These are phyloP conservation scores for Phalera bucephala DNA, from an alignment of 2,888 invertebrate genomes.

Conservation along the genomic window DNA sequence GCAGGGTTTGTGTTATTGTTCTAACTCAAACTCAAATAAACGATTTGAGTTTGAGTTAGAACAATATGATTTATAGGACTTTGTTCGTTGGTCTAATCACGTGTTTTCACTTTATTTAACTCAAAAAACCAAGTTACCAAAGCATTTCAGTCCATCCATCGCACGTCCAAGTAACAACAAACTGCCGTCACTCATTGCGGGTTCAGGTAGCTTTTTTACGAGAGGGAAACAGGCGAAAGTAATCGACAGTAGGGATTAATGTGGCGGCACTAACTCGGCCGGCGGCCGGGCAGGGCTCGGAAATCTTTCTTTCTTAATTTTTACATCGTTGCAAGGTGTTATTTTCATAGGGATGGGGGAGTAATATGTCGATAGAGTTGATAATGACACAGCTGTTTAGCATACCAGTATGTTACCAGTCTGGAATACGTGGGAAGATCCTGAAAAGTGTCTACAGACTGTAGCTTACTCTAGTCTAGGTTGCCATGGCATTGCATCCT, in stretches of 20 bases:
- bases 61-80: too few relatives aligned
- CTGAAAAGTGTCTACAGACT: too few relatives aligned
- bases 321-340: slow-evolving; percentile 80
- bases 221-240: slow-evolving; percentile 42
- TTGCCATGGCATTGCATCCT: too few relatives aligned
- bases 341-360: slow-evolving; percentile 36
- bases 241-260: slow-evolving; percentile 78
- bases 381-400: too few relatives aligned
- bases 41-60: too few relatives aligned
- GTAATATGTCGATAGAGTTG: slow-evolving; percentile 14
- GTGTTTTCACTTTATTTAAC: too few relatives aligned
- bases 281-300: slow-evolving; percentile 56
- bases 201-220: slow-evolving; percentile 49
- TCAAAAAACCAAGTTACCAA: not conserved
- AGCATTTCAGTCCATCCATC: not conserved
- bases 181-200: slow-evolving; percentile 29
- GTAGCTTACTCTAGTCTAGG: too few relatives aligned
- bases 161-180: slow-evolving; percentile 18
- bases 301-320: slow-evolving; percentile 78
- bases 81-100: too few relatives aligned
- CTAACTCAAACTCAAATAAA: too few relatives aligned
- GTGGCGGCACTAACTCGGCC: slow-evolving; percentile 77
- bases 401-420: too few relatives aligned
- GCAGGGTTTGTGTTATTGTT: too few relatives aligned
- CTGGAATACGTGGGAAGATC: too few relatives aligned